A percentile compares a stretch with the other conserved stretches of the same genome.
phyloP scores from a whole-genome alignment of 2,797 vertebrate genomes.

The Pseudomugil gertrudae region DNA sequence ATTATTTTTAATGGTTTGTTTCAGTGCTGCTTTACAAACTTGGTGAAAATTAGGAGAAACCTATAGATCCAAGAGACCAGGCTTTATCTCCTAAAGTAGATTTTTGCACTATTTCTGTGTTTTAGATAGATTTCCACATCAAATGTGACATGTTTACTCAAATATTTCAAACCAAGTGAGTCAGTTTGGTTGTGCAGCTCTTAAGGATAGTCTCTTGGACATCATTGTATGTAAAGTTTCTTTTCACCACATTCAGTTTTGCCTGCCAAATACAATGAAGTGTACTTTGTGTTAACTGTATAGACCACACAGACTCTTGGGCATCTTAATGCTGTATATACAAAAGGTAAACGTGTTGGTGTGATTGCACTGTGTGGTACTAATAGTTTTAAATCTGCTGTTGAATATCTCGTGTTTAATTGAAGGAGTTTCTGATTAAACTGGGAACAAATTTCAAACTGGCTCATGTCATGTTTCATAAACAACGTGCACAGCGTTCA shows the following conservation, averaged over 20 bases:
- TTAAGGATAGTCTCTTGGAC: constrained; percentile 1
- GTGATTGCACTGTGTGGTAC: constrained; percentile 48
- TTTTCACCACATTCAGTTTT: constrained; percentile 48
- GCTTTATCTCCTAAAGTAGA: neutral
- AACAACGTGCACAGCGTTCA: neutral
- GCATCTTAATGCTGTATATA: constrained; percentile 27
- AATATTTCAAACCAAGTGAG: neutral
- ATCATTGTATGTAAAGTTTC: constrained; percentile 11
- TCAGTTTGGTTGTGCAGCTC: constrained; percentile 13
- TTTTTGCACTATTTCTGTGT: neutral
- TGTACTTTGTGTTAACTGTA: constrained; percentile 46
- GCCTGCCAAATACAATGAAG: constrained; percentile 59
- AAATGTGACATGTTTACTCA: constrained; percentile 4
- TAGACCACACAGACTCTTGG: constrained; percentile 25
- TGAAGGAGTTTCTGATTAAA: constrained; percentile 72
- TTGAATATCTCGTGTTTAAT: constrained; percentile 44
- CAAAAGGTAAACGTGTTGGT: constrained; percentile 29
- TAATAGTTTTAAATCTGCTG: constrained; percentile 49
- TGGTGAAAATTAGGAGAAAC: neutral
- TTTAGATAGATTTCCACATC: constrained; percentile 40
- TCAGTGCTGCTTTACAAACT: constrained; percentile 10
- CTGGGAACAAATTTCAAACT: constrained; percentile 21
- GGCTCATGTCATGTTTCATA: neutral
- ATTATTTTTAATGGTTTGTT: constrained; percentile 24
- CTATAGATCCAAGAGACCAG: neutral